Base-by-base conservation (phyloP, 2,797 vertebrate genomes). In the Bovichtus variegatus region DNA sequence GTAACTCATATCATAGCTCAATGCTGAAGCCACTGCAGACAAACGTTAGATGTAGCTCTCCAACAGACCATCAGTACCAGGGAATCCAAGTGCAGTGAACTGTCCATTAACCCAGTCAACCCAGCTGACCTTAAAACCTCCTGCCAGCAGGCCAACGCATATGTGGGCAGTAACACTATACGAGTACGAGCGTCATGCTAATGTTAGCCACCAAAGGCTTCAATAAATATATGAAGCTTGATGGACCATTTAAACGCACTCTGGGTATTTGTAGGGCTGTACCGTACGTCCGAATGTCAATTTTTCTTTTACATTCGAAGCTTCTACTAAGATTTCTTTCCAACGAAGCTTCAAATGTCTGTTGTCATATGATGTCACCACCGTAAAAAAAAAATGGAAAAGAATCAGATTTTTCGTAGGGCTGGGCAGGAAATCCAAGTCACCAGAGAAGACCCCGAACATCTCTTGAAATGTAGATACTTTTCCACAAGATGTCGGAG, bases 51-150 rank as follows among this genome's bases (percentile, higher is more conserved):
- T 49, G 6, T 63, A 41, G 23, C 18, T 59, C 6, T 19, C 21
- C 36, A 34, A 21, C 4, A 67, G 10, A 68, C 16, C 5, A 15
- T 54, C 27, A 21, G 18, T 9, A 38, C 3, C 23, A 68, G 57
- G n/a, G n/a, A n/a, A n/a, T n/a, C n/a, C n/a, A n/a, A n/a, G n/a
- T 2, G 6, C 23, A 9, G 7, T 29, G 38, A 63, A 25, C 50
- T 62, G 43, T 43, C 27, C 38, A 49, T 63, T 78, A 69, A 72
- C 51, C 71, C 51, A 12, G 29, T 50, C 27, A 36, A 23, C 34
- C 11, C 46, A 15, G n/a, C 38, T 41, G 67, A 62, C 38, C 15
- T 59, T 60, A n/a, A 55, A 60, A 54, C 63, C 41, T 44, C 9
- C 10, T 15, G 11, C 6, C 19, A 12, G 40, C n/a, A 47, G 19